phyloP scores from a whole-genome alignment of 2,797 vertebrate genomes.

The Tapera naevia region DNA sequence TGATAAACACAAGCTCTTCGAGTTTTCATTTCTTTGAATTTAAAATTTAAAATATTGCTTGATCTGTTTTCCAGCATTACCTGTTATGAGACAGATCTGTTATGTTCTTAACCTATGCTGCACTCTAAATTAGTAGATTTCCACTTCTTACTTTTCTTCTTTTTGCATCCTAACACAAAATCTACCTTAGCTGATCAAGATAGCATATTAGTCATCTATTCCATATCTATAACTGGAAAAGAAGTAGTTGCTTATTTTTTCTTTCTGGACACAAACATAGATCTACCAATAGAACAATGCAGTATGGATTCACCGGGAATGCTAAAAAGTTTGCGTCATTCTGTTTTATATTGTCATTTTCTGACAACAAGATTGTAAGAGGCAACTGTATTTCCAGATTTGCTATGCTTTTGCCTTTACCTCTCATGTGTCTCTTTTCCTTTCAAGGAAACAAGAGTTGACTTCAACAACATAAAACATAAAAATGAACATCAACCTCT shows the following conservation, averaged over 20 bases:
- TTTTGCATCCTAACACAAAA: neutral
- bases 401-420: neutral
- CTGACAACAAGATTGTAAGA: neutral
- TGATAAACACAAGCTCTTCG: neutral
- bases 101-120: neutral
- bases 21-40: neutral
- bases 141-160: neutral
- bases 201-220: neutral
- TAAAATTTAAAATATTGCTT: neutral
- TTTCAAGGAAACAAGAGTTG: neutral
- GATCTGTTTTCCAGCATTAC: neutral
- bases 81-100: neutral
- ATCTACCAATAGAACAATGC: neutral
- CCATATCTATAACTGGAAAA: neutral
- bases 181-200: neutral
- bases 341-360: neutral
- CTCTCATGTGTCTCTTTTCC: neutral
- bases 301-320: neutral
- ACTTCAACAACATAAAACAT: neutral
- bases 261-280: neutral
- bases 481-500: neutral
- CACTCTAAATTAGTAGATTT: neutral
- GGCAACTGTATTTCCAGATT: neutral
- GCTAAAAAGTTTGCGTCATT: neutral
- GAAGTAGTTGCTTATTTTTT: neutral